Base-by-base conservation (phyloP, 2,888 invertebrate genomes). In the Agrochola circellaris region DNA sequence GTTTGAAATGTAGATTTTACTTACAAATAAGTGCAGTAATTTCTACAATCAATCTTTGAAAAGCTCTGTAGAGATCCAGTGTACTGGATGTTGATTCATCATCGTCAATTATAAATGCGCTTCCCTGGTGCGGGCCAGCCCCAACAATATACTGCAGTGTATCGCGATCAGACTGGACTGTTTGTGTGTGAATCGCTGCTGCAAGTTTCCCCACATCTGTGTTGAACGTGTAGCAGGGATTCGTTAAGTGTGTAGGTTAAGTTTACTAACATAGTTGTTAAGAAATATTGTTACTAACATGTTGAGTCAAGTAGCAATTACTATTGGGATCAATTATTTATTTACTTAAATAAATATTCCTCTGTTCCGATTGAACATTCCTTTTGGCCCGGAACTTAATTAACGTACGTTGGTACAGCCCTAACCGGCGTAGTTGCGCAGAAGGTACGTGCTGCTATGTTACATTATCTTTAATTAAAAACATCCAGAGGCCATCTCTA, bases 391-490 rank as follows among this genome's bases (percentile, higher is more conserved):
- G 17, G 48, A 73, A 67, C 48, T 56, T 71, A 56, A 85, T 58
- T 78, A 51, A 42, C 56, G 42, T 51, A 67, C 62, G 26, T 58
- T 34, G 83, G 66, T 51, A 64, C 84, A 84, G 42, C 84, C 84
- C 84, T 84, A 70, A 66, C 5, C 51, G 64, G 61, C 54, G 79
- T 72, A 86, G 76, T 86, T 75, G 61, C 87, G 87, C 89, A 91
- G 91, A 92, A 92, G 90, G 89, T 93, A 95, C 96, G 96, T 95
- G 96, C 89, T 91, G 95, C 94, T 94, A 96, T 96, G 96, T 95
- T 91, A 93, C 93, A 95, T 95, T 95, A 95, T 95, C 93, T 95
- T 96, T 96, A 96, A 96, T 96, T 96, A 96, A 96, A 96, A 96
- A 93, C 93, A 84, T 92, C 90, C 90, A 91, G 93, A 92, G 93